Conservation (phyloP, 2,113 vertebrate species). For the Andinoacara biseriatus region DNA sequence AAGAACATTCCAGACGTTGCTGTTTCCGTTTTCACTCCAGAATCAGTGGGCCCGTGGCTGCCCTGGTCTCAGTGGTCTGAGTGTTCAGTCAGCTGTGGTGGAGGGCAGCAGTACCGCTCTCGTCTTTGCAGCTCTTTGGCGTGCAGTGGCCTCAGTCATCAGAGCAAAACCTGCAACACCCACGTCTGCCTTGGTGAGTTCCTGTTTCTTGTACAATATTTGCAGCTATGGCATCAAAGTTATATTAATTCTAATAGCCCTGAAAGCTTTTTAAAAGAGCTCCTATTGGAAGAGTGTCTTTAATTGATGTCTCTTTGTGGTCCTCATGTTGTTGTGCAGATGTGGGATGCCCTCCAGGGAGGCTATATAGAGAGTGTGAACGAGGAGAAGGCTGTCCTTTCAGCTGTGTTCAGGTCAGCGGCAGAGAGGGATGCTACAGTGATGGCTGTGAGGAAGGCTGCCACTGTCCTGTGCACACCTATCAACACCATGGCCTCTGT, state of each 20-base stretch:
- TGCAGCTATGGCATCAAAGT: neutral
- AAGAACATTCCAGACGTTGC: no score
- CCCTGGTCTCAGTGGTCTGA: constrained; percentile 78
- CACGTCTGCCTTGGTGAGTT: constrained; percentile 84
- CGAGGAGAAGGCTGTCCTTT: constrained; percentile 87
- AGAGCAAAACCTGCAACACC: constrained; percentile 84
- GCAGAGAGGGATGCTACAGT: constrained; percentile 82
- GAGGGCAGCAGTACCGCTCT: constrained; percentile 76
- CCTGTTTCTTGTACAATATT: neutral
- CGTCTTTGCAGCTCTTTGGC: constrained; percentile 65
- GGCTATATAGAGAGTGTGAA: constrained; percentile 87
- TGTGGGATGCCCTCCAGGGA: constrained; percentile 85
- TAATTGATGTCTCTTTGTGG: neutral
- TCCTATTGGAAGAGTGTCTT: neutral
- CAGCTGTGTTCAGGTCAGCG: constrained; percentile 86
- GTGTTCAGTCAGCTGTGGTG: constrained; percentile 75
- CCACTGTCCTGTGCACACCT: constrained; percentile 85
- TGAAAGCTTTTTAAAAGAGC: neutral
- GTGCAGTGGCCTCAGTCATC: constrained; percentile 65
- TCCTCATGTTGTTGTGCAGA: constrained; percentile 69
- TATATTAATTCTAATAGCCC: neutral
- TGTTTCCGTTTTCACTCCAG: constrained; percentile 38
- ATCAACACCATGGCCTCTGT: constrained; percentile 80
- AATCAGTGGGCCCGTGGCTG: constrained; percentile 64
- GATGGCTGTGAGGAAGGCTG: constrained; percentile 89